Conservation (phyloP, 2,888 invertebrate species). For the Eucera pruinosa region DNA sequence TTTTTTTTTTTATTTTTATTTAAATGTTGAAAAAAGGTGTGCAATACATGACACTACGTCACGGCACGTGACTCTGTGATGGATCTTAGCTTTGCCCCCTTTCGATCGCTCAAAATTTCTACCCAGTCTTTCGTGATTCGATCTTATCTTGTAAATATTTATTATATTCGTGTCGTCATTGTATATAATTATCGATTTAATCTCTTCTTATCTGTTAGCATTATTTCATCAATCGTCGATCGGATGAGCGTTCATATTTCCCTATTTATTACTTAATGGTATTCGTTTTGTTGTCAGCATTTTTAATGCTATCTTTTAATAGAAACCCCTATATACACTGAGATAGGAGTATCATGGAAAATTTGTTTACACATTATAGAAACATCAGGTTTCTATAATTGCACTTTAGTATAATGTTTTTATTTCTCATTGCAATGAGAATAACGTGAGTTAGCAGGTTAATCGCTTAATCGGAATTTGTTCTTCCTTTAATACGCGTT, state of each 20-base stretch:
- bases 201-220: constrained; percentile 9
- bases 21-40: constrained; percentile 9
- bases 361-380: not conserved
- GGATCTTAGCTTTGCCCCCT: constrained; percentile 17
- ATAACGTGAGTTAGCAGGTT: not conserved
- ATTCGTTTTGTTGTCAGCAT: not conserved
- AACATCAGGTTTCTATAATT: constrained; percentile 19
- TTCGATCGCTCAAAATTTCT: constrained; percentile 50
- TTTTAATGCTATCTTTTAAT: not conserved
- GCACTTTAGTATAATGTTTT: not conserved
- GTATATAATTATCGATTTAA: constrained; percentile 64
- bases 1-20: not conserved
- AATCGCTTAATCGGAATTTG: not conserved
- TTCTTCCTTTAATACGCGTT: constrained; percentile 22
- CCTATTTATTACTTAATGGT: constrained; percentile 25
- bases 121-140: constrained; percentile 19
- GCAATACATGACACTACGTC: too few species aligned
- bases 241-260: constrained; percentile 6
- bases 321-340: too few species aligned
- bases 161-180: constrained; percentile 50
- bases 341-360: not conserved
- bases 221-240: constrained; percentile 19
- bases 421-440: not conserved
- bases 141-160: constrained; percentile 63
- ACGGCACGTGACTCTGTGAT: constrained; percentile 23